These are phyloP conservation scores for Burhinus oedicnemus DNA, from an alignment of 2,113 vertebrate genomes.

Conservation along the genomic window DNA sequence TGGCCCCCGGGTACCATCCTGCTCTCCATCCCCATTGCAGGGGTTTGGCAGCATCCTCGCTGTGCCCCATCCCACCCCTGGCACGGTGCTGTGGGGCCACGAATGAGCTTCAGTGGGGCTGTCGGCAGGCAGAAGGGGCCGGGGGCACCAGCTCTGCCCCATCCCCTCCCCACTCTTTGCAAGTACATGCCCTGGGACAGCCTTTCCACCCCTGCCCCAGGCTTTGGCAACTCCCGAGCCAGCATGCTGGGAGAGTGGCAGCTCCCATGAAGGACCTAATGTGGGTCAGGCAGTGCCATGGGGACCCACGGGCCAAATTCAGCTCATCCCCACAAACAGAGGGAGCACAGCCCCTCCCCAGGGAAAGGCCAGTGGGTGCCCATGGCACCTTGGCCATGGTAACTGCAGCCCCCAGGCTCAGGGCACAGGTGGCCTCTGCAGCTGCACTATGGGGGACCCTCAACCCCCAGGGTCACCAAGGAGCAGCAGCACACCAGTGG, in stretches of 20 bases:
- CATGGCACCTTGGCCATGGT: rapidly evolving
- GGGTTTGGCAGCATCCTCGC: background rate
- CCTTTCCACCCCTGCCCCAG: too few relatives aligned
- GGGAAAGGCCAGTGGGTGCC: background rate
- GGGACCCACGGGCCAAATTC: background rate
- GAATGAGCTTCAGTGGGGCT: background rate
- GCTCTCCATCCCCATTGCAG: background rate
- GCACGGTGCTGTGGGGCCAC: background rate
- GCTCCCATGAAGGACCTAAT: background rate
- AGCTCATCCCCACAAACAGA: background rate
- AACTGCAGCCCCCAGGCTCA: rapidly evolving
- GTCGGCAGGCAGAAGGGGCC: background rate
- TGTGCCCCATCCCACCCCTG: background rate
- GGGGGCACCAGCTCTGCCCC: background rate
- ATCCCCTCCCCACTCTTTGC: background rate
- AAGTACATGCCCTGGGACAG: background rate
- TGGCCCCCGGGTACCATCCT: background rate
- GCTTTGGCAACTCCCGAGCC: background rate
- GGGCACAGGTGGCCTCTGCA: background rate
- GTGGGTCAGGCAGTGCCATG: too few relatives aligned
- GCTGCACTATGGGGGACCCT: rapidly evolving
- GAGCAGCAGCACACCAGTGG: background rate
- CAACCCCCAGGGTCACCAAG: background rate
- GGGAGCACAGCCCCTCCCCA: background rate
- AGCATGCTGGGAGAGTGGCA: rapidly evolving